These are phyloP conservation scores for Prochilodus magdalenae DNA, from an alignment of 2,113 vertebrate genomes.

Conservation along the genomic window DNA sequence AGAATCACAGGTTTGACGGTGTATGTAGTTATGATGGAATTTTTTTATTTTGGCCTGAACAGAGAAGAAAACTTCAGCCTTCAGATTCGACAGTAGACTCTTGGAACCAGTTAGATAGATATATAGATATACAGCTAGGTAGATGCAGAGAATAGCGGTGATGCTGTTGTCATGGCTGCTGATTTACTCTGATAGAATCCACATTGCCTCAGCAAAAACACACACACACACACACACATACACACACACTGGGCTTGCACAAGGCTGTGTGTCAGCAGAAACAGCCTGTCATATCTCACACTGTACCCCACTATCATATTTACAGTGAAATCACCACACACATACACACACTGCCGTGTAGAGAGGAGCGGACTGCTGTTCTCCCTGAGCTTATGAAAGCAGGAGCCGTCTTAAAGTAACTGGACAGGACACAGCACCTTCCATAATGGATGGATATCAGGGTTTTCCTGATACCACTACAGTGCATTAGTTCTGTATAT, in stretches of 20 bases:
- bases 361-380: too few species aligned
- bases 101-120: neutral
- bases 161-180: neutral
- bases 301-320: constrained; percentile 29
- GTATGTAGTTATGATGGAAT: too few species aligned
- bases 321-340: constrained; percentile 1
- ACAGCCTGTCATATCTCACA: neutral
- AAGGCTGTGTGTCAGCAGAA: constrained; percentile 12
- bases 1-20: too few species aligned
- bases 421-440: too few species aligned
- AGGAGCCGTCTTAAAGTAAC: too few species aligned
- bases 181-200: constrained; percentile 40
- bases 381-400: too few species aligned
- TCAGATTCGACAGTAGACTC: neutral
- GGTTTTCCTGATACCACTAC: too few species aligned
- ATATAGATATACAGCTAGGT: constrained; percentile 6
- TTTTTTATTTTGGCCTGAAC: too few species aligned
- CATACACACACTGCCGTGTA: neutral
- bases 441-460: too few species aligned
- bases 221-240: constrained; percentile 46
- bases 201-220: constrained; percentile 37
- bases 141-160: constrained; percentile 25
- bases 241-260: constrained; percentile 2
- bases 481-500: too few species aligned
- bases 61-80: too few species aligned